Conservation (phyloP, 53 echinoderm and acorn worm species). For the Pentamera pediparva region DNA sequence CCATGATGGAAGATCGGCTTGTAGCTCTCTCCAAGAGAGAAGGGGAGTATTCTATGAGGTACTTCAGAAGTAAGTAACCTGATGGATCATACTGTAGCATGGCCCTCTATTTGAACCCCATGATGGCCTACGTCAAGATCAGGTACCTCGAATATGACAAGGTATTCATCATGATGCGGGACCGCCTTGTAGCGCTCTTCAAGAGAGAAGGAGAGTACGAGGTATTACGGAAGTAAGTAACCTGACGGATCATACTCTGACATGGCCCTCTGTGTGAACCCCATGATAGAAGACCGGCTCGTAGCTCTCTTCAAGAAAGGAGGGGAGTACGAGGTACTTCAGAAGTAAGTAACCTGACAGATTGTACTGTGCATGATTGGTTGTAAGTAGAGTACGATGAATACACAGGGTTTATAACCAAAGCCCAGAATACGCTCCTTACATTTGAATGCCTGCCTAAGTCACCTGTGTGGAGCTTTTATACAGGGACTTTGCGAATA, state of each 20-base stretch:
- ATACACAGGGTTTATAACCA: too few relatives aligned
- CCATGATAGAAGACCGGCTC: slow-evolving; percentile 90
- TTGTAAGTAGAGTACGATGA: too few relatives aligned
- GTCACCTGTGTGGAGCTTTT: too few relatives aligned
- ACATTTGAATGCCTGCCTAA: too few relatives aligned
- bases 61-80: slow-evolving; percentile 56
- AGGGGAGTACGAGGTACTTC: slow-evolving; percentile 70
- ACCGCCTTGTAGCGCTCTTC: slow-evolving; percentile 81
- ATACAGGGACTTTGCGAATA: too few relatives aligned
- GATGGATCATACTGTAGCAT: too few relatives aligned
- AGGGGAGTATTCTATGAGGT: slow-evolving; percentile 77
- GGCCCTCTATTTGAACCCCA: slow-evolving; percentile 81
- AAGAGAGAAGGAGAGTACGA: slow-evolving; percentile 87
- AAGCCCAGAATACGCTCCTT: too few relatives aligned
- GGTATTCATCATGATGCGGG: slow-evolving; percentile 95
- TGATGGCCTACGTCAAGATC: slow-evolving; percentile 88
- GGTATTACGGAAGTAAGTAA: slow-evolving; percentile 52
- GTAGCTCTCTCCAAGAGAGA: slow-evolving; percentile 89
- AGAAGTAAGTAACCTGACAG: too few relatives aligned
- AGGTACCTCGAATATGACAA: slow-evolving; percentile 73
- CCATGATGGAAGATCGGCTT: slow-evolving; percentile 92
- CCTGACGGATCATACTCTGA: too few relatives aligned
- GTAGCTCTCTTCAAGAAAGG: slow-evolving; percentile 90
- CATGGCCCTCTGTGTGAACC: too few relatives aligned
- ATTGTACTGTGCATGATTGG: too few relatives aligned